Evolutionary conservation across 2,113 vertebrate species (phyloP).

Genomic region (Pluvianellus socialis): DNA sequence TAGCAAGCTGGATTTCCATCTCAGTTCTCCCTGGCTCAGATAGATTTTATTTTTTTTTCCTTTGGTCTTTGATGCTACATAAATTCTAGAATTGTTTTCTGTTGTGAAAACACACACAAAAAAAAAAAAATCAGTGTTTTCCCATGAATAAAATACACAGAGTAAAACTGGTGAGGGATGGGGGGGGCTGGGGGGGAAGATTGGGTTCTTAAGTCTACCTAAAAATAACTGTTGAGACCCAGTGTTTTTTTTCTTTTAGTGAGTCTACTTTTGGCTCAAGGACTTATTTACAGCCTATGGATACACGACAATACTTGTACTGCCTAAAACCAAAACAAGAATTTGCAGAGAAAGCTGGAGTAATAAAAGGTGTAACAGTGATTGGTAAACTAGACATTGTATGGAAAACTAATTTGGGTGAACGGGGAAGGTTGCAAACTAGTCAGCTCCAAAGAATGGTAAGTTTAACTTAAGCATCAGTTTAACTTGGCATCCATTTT

Average conservation of each 20-base stretch:
- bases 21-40: neutral
- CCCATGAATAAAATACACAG: neutral
- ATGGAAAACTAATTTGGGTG: constrained; percentile 98
- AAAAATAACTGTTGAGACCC: neutral
- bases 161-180: neutral
- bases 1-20: neutral
- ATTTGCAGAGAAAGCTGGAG: constrained; percentile 96
- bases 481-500: neutral
- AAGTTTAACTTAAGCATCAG: neutral
- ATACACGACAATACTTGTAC: constrained; percentile 96
- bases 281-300: constrained; percentile 95
- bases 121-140: neutral
- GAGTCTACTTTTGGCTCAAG: constrained; percentile 94
- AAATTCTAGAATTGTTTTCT: neutral
- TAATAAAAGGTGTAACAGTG: constrained; percentile 97
- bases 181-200: neutral
- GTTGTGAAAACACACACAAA: neutral
- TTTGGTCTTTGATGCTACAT: neutral
- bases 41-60: neutral
- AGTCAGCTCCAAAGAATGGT: constrained; percentile 99
- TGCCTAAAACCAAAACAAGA: constrained; percentile 96
- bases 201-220: neutral
- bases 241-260: constrained; percentile 57
- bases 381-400: constrained; percentile 99
- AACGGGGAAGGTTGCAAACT: constrained; percentile 94